Evolutionary conservation across 2,797 vertebrate species (phyloP), one percentile per base, ranked within the genome.

Genomic region (Melanotaenia maccullochi): DNA sequence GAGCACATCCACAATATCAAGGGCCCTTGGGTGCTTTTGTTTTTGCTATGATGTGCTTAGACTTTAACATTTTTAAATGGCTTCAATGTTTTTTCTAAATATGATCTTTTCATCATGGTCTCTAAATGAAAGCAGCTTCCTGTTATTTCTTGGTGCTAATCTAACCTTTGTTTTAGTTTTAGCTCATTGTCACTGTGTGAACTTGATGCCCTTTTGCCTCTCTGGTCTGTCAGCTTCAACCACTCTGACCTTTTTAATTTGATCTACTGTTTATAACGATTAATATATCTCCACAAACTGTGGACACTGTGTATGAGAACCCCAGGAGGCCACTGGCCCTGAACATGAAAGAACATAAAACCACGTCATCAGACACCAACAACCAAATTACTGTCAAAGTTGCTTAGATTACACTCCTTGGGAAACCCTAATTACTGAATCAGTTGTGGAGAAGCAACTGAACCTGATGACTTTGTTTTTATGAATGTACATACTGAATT

Each of bases 361-460:
- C 66, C 55, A 33, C 61, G 75, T 82, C 76, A 75, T 80, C 77
- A 81, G 67, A 78, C 79, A 60, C 72, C 22, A 65, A 64, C 42
- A 82, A 84, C 84, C 80, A 74, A 73, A 89, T 87, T 78, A 84
- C 75, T 65, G 59, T 79, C 49, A 49, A 64, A 73, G 61, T 76
- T 71, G 69, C 73, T 59, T 75, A n/a, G 70, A 76, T 78, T 58
- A 71, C 62, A 32, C 66, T 70, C 67, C 44, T 49, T 35, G 38
- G 4, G 4, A 24, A 51, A 7, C 60, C 51, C 20, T 84, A 82
- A 88, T 77, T 51, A 68, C 59, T 56, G 60, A 71, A 74, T 87
- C 71, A 14, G 69, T 55, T 68, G 67, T 61, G 16, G 66, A 65
- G 73, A 54, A 62, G 75, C 71, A 36, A 14, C 73, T 73, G 71